These are phyloP conservation scores for Megatriorchis doriae DNA, from an alignment of 2,113 vertebrate genomes.

Conservation along the genomic window DNA sequence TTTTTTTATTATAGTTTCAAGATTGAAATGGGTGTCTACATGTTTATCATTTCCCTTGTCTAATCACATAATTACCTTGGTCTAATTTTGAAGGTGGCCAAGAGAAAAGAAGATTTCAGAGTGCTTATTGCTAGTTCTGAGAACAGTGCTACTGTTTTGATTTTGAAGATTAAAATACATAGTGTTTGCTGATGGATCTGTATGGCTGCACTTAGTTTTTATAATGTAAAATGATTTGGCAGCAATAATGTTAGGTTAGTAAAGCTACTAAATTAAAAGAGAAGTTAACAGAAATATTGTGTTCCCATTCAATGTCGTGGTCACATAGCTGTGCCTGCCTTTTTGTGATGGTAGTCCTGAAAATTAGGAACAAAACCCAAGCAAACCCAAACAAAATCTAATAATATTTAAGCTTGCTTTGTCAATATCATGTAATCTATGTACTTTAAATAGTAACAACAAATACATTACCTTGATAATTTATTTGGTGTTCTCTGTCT, in stretches of 20 bases:
- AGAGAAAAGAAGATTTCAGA: not conserved
- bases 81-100: constrained; percentile 50
- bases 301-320: not conserved
- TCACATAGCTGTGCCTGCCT: not conserved
- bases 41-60: constrained; percentile 38
- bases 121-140: not conserved
- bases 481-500: not conserved
- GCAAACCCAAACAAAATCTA: not conserved
- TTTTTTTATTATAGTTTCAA: constrained; percentile 4
- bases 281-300: not conserved
- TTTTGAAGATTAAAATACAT: not conserved
- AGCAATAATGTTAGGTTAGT: not conserved
- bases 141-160: not conserved
- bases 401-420: not conserved
- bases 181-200: not conserved
- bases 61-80: constrained; percentile 24
- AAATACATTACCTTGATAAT: not conserved
- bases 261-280: not conserved
- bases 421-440: not conserved
- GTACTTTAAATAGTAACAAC: not conserved
- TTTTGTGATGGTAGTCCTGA: not conserved
- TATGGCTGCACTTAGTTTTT: not conserved
- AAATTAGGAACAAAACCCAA: not conserved
- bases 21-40: not conserved
- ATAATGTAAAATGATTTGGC: not conserved